phyloP scores from a whole-genome alignment of 2,113 vertebrate species.

The Ifrita kowaldi region DNA sequence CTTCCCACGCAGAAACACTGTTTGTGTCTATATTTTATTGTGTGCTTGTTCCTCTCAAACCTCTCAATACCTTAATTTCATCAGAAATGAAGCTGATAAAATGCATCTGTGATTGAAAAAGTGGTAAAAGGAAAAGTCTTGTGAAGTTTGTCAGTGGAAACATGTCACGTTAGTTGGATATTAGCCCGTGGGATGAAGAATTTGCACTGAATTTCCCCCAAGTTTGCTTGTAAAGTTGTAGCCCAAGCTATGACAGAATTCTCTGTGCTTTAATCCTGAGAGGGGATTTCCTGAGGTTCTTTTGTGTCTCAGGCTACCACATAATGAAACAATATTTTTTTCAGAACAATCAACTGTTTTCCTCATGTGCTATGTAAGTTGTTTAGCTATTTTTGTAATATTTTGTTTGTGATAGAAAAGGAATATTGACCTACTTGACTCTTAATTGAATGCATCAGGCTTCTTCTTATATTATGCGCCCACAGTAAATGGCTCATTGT shows the following conservation, averaged over 20 bases:
- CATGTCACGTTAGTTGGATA: not conserved
- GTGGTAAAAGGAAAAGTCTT: fast-evolving
- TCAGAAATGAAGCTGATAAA: not conserved
- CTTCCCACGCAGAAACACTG: fast-evolving
- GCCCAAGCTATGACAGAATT: not conserved
- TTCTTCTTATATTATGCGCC: constrained; percentile 59
- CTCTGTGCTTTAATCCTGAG: not conserved
- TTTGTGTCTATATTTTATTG: not conserved
- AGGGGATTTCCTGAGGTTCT: not conserved
- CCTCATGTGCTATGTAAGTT: not conserved
- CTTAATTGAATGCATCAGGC: not conserved
- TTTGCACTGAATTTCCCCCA: not conserved
- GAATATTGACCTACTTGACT: not conserved
- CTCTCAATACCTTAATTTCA: not conserved
- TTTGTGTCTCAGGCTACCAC: not conserved
- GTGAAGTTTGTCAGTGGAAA: not conserved
- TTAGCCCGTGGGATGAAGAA: not conserved
- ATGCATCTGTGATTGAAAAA: not conserved
- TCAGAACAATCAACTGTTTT: not conserved
- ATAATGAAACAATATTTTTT: not conserved
- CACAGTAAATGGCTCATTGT: constrained; percentile 68
- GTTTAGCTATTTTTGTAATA: not conserved
- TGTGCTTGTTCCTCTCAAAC: not conserved
- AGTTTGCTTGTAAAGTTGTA: not conserved
- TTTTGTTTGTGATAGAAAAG: not conserved